Evolutionary conservation across 2,888 invertebrate species (phyloP).

Genomic region (Macrosiphum euphorbiae): DNA sequence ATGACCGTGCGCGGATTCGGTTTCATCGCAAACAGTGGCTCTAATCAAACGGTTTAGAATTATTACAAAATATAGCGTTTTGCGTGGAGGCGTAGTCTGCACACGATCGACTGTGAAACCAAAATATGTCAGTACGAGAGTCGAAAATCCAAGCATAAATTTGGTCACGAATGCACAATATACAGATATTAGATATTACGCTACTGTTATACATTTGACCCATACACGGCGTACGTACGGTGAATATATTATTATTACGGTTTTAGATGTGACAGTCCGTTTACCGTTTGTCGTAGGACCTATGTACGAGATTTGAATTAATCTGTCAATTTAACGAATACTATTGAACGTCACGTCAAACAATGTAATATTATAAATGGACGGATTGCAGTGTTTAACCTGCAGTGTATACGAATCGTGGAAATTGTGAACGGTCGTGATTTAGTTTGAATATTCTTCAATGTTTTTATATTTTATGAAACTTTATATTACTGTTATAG

Average conservation of each 20-base stretch:
- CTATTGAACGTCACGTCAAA: neutral
- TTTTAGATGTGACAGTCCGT: neutral
- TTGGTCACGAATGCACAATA: neutral
- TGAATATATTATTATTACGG: neutral
- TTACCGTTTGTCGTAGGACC: neutral
- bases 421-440: neutral
- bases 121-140: neutral
- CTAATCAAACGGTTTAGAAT: neutral
- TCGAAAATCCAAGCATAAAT: neutral
- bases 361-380: neutral
- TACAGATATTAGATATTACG: neutral
- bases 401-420: neutral
- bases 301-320: neutral
- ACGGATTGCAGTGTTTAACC: neutral
- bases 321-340: slow-evolving; percentile 6
- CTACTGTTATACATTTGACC: neutral
- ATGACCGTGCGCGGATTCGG: too few relatives aligned
- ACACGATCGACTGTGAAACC: neutral
- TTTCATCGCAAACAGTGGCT: too few relatives aligned
- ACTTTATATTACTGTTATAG: neutral
- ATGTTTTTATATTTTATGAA: neutral
- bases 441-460: neutral
- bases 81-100: neutral
- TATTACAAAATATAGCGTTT: neutral
- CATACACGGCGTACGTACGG: neutral